phyloP scores from a whole-genome alignment of 2,888 invertebrate genomes.

The Synergus gifuensis region DNA sequence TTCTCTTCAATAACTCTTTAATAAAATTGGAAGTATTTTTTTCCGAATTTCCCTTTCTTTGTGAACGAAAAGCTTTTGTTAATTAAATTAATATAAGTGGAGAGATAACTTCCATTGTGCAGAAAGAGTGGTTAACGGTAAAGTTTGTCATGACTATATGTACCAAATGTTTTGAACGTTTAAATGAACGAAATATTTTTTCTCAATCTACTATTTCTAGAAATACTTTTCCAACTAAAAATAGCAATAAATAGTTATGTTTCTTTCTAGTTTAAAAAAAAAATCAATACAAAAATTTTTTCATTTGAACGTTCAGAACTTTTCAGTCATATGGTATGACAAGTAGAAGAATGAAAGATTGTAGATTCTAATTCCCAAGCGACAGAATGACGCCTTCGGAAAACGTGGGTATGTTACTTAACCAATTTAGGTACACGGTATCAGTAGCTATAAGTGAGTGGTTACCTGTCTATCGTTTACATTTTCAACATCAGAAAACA shows the following conservation, averaged over 20 bases:
- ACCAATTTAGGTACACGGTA: constrained; percentile 31
- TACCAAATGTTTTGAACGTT: no score
- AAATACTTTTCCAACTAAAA: no score
- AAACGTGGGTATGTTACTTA: constrained; percentile 39
- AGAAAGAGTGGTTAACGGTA: constrained; percentile 16
- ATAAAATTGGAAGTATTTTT: constrained; percentile 10
- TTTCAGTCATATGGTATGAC: no score
- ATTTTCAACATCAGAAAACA: constrained; percentile 32
- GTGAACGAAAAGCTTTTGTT: not conserved
- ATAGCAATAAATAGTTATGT: no score
- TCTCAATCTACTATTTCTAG: no score
- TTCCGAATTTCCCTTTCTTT: not conserved
- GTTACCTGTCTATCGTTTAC: constrained; percentile 15
- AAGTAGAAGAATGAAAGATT: constrained; percentile 1
- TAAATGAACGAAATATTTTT: no score
- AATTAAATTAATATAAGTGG: not conserved
- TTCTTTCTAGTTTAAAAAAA: no score
- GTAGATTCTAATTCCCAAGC: constrained; percentile 13
- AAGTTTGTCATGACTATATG: not conserved
- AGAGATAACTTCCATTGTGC: constrained; percentile 14
- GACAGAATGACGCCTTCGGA: constrained; percentile 32
- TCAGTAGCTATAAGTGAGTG: constrained; percentile 19
- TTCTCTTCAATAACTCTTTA: not conserved
- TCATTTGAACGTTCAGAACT: no score
- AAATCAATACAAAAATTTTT: no score